Percentiles rank a stretch among this genome's conserved stretches.
These are phyloP conservation scores for Alauda arvensis DNA, from an alignment of 2,797 vertebrate genomes.

Conservation along the genomic window DNA sequence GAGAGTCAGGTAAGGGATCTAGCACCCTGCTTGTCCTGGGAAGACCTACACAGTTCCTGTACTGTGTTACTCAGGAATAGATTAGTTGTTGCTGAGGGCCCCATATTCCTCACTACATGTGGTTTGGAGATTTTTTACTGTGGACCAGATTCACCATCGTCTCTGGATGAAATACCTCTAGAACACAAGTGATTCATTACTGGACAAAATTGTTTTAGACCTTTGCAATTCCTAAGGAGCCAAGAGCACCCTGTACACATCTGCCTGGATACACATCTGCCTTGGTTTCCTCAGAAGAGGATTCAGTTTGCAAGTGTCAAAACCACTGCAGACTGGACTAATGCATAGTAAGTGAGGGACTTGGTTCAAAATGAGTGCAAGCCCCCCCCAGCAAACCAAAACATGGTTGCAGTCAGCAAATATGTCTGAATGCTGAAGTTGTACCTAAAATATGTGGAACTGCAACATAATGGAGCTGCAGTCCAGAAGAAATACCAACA, in stretches of 20 bases:
- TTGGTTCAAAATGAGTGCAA: neutral
- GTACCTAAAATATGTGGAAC: neutral
- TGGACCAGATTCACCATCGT: neutral
- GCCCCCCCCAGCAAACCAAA: neutral
- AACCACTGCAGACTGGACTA: neutral
- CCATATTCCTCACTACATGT: neutral
- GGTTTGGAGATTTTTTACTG: neutral
- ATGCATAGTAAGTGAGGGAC: neutral
- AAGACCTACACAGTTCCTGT: neutral
- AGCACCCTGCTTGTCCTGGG: neutral
- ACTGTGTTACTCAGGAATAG: neutral
- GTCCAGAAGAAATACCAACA: neutral
- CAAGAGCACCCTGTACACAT: neutral
- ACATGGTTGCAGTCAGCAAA: neutral
- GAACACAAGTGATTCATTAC: neutral
- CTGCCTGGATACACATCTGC: neutral
- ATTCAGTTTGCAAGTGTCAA: neutral
- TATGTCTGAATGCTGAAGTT: neutral
- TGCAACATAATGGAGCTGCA: neutral
- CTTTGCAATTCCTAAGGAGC: neutral
- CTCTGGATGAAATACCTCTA: neutral
- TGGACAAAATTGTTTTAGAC: neutral
- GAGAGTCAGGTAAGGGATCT: constrained; percentile 80
- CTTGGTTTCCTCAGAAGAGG: neutral
- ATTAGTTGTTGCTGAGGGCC: neutral